A percentile compares a stretch with the other conserved stretches of the same genome.
These are phyloP conservation scores for Carcharodon carcharias DNA, from an alignment of 2,797 vertebrate genomes.

Conservation along the genomic window DNA sequence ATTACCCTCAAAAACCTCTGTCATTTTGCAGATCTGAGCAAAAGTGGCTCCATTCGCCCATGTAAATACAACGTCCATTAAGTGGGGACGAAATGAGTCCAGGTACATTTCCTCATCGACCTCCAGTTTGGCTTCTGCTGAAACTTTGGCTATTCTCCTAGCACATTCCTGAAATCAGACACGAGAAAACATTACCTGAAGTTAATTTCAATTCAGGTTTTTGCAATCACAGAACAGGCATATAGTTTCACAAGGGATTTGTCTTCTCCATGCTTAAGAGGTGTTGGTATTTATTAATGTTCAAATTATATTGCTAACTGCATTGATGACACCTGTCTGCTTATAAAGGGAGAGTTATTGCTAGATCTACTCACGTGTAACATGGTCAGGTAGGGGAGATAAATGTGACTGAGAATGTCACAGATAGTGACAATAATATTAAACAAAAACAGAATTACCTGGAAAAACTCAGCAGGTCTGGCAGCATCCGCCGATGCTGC, in stretches of 20 bases:
- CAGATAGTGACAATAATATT: neutral
- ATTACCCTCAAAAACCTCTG: conserved; percentile 93
- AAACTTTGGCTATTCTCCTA: conserved; percentile 92
- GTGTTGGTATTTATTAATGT: neutral
- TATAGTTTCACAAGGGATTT: neutral
- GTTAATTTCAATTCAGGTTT: neutral
- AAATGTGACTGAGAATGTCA: neutral
- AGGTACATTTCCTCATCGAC: conserved; percentile 89
- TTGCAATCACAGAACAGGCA: neutral
- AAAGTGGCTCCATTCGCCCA: conserved; percentile 93
- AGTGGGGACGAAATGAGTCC: conserved; percentile 83
- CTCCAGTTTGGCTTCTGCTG: conserved; percentile 92
- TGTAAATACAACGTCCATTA: conserved; percentile 94
- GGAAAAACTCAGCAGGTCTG: too few relatives aligned
- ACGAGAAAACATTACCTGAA: conserved; percentile 23
- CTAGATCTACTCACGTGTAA: neutral
- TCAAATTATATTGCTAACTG: neutral
- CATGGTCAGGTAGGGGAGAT: neutral
- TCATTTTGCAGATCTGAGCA: conserved; percentile 98
- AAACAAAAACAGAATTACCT: too few relatives aligned
- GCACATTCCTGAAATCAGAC: conserved; percentile 77
- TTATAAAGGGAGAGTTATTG: neutral
- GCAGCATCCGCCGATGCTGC: too few relatives aligned
- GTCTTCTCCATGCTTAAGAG: neutral
- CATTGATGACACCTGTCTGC: neutral